Base-by-base conservation (phyloP, 1,140 invertebrate species). In the Aphelinus atriplicis region DNA sequence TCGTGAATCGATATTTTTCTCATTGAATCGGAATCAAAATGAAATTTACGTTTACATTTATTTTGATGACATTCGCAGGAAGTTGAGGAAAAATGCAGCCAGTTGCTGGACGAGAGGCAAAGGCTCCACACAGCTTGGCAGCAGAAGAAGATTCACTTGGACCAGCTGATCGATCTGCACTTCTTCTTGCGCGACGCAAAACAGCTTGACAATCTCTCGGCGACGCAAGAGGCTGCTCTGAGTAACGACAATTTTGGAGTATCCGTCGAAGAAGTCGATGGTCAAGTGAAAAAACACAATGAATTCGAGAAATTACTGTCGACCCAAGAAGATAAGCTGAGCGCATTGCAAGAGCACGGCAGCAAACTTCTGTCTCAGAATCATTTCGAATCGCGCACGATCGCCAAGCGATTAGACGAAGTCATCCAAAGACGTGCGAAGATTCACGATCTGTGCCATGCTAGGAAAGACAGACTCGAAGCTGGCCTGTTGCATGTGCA, bases 101-200 rank as follows among this genome's bases (percentile, higher is more conserved):
- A 94, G 56, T 84, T 98, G 50, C 83, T 96, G 58, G 92, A 94
- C 69, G 95, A 96, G 82, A 89, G 95, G 2, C 92, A 94, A 62
- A 92, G 92, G 68, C 87, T 98, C 42, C 94, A 95, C 78, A 90
- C 91, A 0, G 93, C 94, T 1, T 98, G 97, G 96, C 94, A 96
- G 71, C 91, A 94, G 46, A 95, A 96, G 81, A 96, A 97, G 84
- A 92, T 97, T 2, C 94, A 96, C 80, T 88, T 99, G 45, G 96
- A 98, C 85, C 97, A 99, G 85, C 89, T 98, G 61, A 96, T 97
- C 76, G 97, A 99, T 84, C 88, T 97, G 69, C 96, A 98, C 83
- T 95, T 96, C 83, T 99, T 99, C 91, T 87, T 98, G 61, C 90
- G 97, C 50, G 98, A 99, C 88, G 96, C 96, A 9, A 97, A 97